A percentile compares a stretch with the other conserved stretches of the same genome.
Conservation (phyloP, 2,888 invertebrate species). For the Ceriagrion tenellum region DNA sequence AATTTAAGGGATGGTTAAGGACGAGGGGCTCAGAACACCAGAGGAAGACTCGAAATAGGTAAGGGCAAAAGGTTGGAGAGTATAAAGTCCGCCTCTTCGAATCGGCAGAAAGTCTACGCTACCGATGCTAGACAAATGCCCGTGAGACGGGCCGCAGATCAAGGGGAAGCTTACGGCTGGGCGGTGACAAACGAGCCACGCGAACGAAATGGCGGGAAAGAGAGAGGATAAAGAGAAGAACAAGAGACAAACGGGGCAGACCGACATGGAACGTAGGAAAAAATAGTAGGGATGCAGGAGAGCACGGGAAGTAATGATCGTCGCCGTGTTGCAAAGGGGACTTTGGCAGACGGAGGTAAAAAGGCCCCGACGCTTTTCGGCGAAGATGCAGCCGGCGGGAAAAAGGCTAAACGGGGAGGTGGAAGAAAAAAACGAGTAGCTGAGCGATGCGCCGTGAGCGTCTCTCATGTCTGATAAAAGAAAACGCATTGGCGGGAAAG, state of each 20-base stretch:
- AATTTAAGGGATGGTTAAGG: too few relatives aligned
- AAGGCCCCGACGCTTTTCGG: slow-evolving; percentile 5
- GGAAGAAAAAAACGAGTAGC: background rate
- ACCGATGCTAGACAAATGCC: background rate
- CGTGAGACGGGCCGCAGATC: background rate
- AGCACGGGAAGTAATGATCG: slow-evolving; percentile 1
- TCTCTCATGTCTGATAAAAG: background rate
- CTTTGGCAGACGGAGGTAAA: background rate
- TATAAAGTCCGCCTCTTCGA: background rate
- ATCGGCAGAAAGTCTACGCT: background rate
- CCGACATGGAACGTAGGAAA: background rate
- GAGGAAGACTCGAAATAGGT: background rate
- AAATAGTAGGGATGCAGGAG: background rate
- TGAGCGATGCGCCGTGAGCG: background rate
- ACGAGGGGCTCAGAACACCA: too few relatives aligned
- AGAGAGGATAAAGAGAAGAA: background rate
- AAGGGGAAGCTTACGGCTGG: background rate
- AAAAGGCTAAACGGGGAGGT: too few relatives aligned
- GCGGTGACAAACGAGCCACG: background rate
- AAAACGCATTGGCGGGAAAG: background rate
- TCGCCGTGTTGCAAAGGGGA: background rate
- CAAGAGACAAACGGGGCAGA: background rate
- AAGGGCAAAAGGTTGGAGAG: background rate
- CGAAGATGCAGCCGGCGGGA: background rate
- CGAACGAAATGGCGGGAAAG: background rate